Evolutionary conservation across 2,113 vertebrate genomes (phyloP).

Genomic region (Gymnorhina tibicen): DNA sequence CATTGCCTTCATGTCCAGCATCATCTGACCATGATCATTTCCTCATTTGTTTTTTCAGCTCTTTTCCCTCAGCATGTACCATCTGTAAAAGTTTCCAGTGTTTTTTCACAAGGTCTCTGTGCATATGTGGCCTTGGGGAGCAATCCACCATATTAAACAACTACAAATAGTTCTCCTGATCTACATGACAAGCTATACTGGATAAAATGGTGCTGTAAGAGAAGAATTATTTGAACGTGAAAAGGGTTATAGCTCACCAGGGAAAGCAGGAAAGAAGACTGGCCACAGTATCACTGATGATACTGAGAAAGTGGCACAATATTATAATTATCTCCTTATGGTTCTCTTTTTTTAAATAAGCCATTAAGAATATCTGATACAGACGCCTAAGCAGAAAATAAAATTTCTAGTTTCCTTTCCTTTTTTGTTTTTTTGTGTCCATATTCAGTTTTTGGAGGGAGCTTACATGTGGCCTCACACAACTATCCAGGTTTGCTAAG

Average conservation of each 20-base stretch:
- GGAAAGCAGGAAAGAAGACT: background rate
- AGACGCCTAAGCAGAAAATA: background rate
- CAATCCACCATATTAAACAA: slow-evolving; percentile 16
- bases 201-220: background rate
- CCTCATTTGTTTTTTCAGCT: background rate
- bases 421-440: background rate
- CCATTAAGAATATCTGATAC: background rate
- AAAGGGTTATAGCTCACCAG: background rate
- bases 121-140: background rate
- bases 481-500: background rate
- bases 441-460: background rate
- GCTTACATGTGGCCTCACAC: background rate
- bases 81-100: background rate
- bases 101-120: background rate
- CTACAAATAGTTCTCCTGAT: background rate
- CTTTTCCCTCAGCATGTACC: background rate
- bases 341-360: background rate
- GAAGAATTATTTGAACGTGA: slow-evolving; percentile 8
- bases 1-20: background rate
- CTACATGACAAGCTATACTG: background rate
- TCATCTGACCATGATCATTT: background rate
- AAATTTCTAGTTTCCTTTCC: background rate
- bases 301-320: background rate
- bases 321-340: background rate
- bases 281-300: background rate